A percentile compares a stretch with the other conserved stretches of the same genome.
Evolutionary conservation across 2,113 vertebrate species (phyloP).

Genomic region (Micronycteris hirsuta): DNA sequence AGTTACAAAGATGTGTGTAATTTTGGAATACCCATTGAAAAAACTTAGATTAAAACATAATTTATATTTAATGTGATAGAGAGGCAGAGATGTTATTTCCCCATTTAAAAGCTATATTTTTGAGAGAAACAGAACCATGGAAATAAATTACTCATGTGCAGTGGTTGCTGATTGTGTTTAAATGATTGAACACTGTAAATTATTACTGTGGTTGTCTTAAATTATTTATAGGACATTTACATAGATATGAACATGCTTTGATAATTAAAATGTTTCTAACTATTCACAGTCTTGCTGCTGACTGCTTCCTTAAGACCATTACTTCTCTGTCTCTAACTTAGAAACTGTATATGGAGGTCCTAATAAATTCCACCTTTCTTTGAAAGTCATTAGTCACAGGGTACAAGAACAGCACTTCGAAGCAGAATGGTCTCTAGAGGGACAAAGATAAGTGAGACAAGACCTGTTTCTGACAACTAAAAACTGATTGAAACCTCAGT

Average conservation of each 20-base stretch:
- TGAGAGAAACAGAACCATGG: not conserved
- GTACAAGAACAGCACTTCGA: not conserved
- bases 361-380: not conserved
- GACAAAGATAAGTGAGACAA: not conserved
- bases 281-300: not conserved
- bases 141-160: not conserved
- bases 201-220: not conserved
- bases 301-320: not conserved
- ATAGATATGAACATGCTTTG: not conserved
- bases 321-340: not conserved
- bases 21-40: not conserved
- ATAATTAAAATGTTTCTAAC: not conserved
- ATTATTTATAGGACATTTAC: not conserved
- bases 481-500: not conserved
- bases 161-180: not conserved
- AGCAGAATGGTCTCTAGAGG: not conserved
- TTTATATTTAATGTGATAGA: slow-evolving; percentile 20
- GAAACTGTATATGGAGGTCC: not conserved
- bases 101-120: not conserved
- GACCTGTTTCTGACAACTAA: not conserved
- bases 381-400: not conserved
- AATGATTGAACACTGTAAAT: not conserved
- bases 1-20: not conserved
- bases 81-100: not conserved
- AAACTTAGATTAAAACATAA: slow-evolving; percentile 17